These are phyloP conservation scores for Orthonyx spaldingii DNA, from an alignment of 2,113 vertebrate genomes.

Conservation along the genomic window DNA sequence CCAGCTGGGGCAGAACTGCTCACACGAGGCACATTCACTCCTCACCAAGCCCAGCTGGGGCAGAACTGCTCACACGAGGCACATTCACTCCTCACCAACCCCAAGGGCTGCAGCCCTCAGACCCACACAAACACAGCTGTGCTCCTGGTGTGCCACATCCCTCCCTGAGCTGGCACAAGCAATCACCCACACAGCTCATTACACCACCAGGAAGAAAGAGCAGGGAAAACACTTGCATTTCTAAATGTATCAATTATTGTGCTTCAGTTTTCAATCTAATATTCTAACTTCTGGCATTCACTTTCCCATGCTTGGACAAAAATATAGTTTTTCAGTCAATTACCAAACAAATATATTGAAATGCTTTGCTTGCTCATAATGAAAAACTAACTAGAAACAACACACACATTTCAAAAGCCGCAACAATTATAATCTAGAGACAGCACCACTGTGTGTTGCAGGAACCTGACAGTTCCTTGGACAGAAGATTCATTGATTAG, in stretches of 20 bases:
- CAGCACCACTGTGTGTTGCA: neutral
- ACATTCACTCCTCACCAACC: fast-evolving
- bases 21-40: neutral
- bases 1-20: neutral
- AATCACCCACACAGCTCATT: neutral
- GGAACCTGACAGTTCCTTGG: neutral
- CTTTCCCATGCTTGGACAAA: neutral
- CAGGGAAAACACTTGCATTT: neutral
- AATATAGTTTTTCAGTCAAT: neutral
- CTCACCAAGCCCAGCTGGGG: fast-evolving
- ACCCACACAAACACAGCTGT: fast-evolving
- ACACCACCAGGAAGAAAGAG: neutral
- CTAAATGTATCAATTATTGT: neutral
- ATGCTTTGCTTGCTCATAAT: neutral
- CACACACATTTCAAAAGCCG: neutral
- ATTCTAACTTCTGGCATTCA: neutral
- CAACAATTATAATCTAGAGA: neutral
- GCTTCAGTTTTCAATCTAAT: neutral
- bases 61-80: neutral
- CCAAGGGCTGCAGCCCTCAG: neutral
- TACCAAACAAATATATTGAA: neutral
- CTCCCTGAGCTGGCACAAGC: neutral
- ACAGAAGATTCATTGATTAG: neutral
- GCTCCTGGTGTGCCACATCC: neutral
- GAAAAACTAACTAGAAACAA: neutral